phyloP scores from a whole-genome alignment of 2,888 invertebrate species.

The Drosophila algonquin region DNA sequence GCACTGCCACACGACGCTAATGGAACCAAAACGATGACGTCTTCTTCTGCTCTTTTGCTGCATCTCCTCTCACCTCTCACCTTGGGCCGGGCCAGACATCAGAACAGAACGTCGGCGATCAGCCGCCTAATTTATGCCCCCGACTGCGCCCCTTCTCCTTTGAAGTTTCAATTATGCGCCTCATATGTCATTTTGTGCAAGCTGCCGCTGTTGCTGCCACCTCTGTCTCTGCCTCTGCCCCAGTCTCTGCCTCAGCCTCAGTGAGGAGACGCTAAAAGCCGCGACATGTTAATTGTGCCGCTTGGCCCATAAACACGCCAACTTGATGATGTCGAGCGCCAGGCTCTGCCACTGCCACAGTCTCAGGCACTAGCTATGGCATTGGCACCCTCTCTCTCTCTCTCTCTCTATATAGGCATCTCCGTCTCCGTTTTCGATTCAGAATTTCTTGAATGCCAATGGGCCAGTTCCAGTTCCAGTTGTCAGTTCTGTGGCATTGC shows the following conservation, averaged over 20 bases:
- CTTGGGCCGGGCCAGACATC: conserved; percentile 27
- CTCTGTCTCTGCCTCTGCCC: background rate
- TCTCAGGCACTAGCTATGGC: conserved; percentile 15
- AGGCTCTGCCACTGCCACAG: conserved; percentile 49
- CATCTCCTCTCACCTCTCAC: conserved; percentile 44
- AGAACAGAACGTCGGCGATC: conserved; percentile 58
- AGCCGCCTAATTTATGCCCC: conserved; percentile 75
- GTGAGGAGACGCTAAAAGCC: conserved; percentile 74
- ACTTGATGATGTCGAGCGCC: conserved; percentile 81
- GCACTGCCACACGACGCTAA: conserved; percentile 66
- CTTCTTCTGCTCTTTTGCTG: conserved; percentile 15
- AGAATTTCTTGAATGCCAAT: conserved; percentile 12
- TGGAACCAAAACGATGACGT: conserved; percentile 64
- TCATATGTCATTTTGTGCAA: conserved; percentile 81
- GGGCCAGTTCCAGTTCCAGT: background rate
- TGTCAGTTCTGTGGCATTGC: conserved; percentile 28
- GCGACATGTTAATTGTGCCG: conserved; percentile 81
- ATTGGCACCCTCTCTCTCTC: background rate
- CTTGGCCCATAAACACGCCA: conserved; percentile 80
- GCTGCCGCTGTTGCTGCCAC: conserved; percentile 42
- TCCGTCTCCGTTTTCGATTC: conserved; percentile 15
- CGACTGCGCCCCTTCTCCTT: conserved; percentile 70
- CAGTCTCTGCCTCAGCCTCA: conserved; percentile 4
- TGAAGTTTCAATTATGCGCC: conserved; percentile 81
- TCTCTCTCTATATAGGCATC: background rate